Evolutionary conservation across 2,888 invertebrate species (phyloP), one percentile per base, ranked within the genome.

Genomic region (Thysanoteuthis rhombus): DNA sequence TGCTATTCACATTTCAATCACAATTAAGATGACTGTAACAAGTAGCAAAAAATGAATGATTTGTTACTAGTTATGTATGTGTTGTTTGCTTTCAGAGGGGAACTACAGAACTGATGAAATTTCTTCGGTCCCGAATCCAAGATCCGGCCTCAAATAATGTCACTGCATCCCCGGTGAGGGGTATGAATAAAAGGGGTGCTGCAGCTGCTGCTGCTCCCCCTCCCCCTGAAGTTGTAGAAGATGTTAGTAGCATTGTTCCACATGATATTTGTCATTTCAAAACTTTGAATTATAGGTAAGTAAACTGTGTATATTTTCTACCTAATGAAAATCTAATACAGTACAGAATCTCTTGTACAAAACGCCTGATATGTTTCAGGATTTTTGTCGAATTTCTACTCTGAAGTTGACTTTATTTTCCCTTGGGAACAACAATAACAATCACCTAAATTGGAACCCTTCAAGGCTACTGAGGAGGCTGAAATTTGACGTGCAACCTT

Each of bases 91-190:
- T 75, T 75, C 36, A 97, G 97, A 98, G 98, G 94, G 99, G 99
- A n/a, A 98, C 99, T 0, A 97, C 96, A 45, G 97, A 98, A 94
- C 98, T 99, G 96, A 97, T 99, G 97, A 98, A 98, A 96, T 98
- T 98, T 96, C 96, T 97, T 58, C 94, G 95, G 16, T 97, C 97
- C 95, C 96, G 97, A 36, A 96, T 97, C 89, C 96, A 96, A 93
- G 96, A 96, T n/a, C 95, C 96, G 6, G 95, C 95, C 38, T 47
- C 93, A 12, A 93, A 94, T 28, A 93, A 93, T 32, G 93, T 91
- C 36, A 93, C 93, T 45, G 94, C 93, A 22, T 36, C 94, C 94
- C n/a, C 93, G 95, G 92, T 94, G 94, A 91, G 94, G 91, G 47
- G 36, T 16, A 42, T 75, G 32, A 92, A 93, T 52, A 42, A 94